phyloP scores from a whole-genome alignment of 2,797 vertebrate species.

The Coendou prehensilis region DNA sequence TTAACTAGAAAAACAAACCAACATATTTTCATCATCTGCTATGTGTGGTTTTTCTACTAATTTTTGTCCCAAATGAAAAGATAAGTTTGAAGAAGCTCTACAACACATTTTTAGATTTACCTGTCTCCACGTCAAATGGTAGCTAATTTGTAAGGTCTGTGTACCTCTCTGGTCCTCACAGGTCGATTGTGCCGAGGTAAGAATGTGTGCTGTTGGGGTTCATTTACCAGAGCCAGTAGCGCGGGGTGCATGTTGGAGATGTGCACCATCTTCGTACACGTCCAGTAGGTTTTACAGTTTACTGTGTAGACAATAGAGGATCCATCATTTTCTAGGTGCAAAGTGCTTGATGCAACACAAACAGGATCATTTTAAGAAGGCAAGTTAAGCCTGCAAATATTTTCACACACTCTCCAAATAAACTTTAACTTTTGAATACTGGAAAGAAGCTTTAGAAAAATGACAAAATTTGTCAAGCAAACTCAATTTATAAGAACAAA shows the following conservation, averaged over 20 bases:
- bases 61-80: background rate
- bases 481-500: background rate
- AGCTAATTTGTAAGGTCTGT: background rate
- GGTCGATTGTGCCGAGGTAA: background rate
- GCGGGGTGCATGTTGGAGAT: accelerated
- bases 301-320: background rate
- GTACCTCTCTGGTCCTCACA: background rate
- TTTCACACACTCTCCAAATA: background rate
- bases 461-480: background rate
- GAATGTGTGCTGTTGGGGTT: background rate
- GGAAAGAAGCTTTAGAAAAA: background rate
- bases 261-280: accelerated
- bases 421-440: background rate
- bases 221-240: accelerated
- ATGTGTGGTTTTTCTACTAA: background rate
- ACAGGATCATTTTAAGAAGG: background rate
- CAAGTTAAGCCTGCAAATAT: background rate
- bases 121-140: accelerated
- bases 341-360: background rate
- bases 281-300: background rate
- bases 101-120: background rate
- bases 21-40: background rate
- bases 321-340: background rate
- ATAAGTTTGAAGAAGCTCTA: background rate
- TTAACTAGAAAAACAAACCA: background rate